Conservation (phyloP, 2,113 vertebrate species). For the Pionites leucogaster region DNA sequence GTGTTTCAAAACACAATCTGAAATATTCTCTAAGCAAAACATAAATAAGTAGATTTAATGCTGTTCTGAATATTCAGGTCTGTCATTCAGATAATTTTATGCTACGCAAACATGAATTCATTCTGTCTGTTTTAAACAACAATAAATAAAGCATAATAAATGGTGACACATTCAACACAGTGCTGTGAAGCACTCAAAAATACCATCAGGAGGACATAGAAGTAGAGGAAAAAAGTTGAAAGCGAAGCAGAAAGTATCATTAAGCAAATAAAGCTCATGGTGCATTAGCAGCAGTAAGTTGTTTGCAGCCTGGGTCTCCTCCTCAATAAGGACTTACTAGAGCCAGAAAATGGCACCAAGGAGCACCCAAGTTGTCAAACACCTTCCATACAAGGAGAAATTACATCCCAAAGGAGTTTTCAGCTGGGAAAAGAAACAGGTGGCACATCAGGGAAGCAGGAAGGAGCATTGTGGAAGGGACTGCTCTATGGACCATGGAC, state of each 20-base stretch:
- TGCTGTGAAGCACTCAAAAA: not conserved
- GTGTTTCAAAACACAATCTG: not conserved
- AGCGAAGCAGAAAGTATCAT: not conserved
- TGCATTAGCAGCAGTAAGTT: not conserved
- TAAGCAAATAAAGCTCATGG: not conserved
- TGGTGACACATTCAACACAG: not conserved
- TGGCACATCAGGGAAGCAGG: rapidly evolving
- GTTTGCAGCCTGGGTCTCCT: not conserved
- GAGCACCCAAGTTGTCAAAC: not conserved
- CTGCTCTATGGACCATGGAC: not conserved
- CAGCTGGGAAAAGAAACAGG: not conserved
- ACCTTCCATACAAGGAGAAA: not conserved
- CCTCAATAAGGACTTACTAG: not conserved
- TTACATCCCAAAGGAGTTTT: not conserved
- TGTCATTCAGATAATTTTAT: not conserved
- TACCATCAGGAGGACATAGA: not conserved
- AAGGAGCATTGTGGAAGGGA: not conserved
- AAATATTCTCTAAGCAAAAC: not conserved
- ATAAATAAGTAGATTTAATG: not conserved
- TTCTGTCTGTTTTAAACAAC: not conserved
- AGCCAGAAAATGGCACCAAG: not conserved
- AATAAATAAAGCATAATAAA: not conserved
- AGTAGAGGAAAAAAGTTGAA: not conserved
- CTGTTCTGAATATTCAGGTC: not conserved
- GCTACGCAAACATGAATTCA: not conserved